phyloP scores from a whole-genome alignment of 2,797 vertebrate genomes.

The Acrocephalus scirpaceus region DNA sequence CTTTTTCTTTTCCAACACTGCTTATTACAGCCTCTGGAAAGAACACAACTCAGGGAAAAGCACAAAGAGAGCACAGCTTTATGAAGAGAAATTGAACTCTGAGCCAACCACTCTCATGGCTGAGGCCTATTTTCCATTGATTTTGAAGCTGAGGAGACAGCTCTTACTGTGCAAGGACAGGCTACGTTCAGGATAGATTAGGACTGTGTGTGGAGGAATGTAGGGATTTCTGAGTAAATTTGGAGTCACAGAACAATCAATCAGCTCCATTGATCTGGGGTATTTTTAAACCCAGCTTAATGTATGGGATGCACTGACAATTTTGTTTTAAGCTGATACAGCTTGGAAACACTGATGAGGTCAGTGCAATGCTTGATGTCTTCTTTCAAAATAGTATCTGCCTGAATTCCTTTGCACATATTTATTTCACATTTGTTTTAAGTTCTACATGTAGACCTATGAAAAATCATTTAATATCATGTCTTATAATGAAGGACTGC shows the following conservation, averaged over 20 bases:
- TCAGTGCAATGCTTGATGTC: neutral
- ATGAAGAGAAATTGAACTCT: neutral
- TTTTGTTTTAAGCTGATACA: neutral
- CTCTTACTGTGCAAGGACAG: neutral
- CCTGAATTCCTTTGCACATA: neutral
- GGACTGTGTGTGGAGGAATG: neutral
- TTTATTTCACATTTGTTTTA: neutral
- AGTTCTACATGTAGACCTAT: neutral
- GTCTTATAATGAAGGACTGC: neutral
- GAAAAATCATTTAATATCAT: neutral
- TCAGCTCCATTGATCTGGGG: neutral
- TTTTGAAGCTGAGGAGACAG: neutral
- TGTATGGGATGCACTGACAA: neutral
- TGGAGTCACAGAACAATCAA: neutral
- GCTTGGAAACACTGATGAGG: neutral
- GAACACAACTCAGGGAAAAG: neutral
- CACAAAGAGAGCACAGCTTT: neutral
- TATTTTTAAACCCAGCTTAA: conserved; percentile 11
- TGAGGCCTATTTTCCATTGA: neutral
- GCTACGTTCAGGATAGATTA: neutral
- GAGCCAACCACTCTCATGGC: neutral
- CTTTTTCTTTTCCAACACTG: neutral
- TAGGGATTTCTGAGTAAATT: neutral
- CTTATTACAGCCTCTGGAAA: neutral
- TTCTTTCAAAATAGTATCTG: neutral